Base-by-base conservation (phyloP, 2,113 vertebrate genomes). In the Nymphicus hollandicus region DNA sequence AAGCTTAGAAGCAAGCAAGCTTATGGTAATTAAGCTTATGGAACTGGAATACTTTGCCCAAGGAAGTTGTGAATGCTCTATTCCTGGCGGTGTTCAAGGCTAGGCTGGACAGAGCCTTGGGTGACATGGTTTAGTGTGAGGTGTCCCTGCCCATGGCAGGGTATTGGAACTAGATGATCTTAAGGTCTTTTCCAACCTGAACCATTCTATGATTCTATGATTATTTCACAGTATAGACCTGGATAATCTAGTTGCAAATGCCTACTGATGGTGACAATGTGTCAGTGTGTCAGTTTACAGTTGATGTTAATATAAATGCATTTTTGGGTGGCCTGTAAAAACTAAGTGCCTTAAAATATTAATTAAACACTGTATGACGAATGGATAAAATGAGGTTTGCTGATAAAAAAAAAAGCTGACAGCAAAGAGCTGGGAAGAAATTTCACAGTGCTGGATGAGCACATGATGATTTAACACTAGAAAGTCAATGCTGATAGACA, bases 391-490 rank as follows among this genome's bases (percentile, higher is more conserved):
- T 43, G n/a, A 35, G 24, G 5, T 69, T 72, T 81, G 39, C n/a
- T 50, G 35, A 55, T 53, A 29, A 89, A 93, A 80, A 10, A 53
- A 69, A 53, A 61, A n/a, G 5, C 50, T 76, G 61, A 49, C 43
- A 68, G 24, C 11, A 50, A 93, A 73, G 47, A 86, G 3, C 43
- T 55, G 16, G 49, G 35, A 68, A 87, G 27, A 44, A 89, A 77
- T 77, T 86, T 58, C 28, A 29, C 10, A 43, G 17, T 5, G 2
- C 29, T 37, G 16, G 49, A 46, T 33, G 37, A 77, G 22, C 24
- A 37, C 0, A 0, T 58, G 81, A 50, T 20, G 17, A 82, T 71
- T 1, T 25, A 69, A 31, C 25, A 18, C 8, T 11, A 44, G 56
- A 44, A 77, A 76, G 60, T n/a, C 77, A 55, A 5, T 44, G 63